A percentile compares a stretch with the other conserved stretches of the same genome.
Evolutionary conservation across 2,797 vertebrate species (phyloP).

Genomic region (Cephalopachus bancanus): DNA sequence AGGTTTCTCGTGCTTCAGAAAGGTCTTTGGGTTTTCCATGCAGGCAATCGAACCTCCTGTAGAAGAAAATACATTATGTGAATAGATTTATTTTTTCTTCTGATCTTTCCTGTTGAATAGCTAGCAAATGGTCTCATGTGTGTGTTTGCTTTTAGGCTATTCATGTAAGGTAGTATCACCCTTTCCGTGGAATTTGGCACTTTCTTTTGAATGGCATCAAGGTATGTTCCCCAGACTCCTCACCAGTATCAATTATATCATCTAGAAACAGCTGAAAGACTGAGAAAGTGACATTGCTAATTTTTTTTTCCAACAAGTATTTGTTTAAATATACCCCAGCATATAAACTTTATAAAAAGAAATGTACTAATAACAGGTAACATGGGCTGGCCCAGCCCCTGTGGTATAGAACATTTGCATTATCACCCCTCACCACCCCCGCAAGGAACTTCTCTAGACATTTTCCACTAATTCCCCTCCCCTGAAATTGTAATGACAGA

Average conservation of each 20-base stretch:
- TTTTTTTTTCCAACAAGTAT: not conserved
- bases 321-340: not conserved
- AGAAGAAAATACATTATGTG: slow-evolving; percentile 12
- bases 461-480: not conserved
- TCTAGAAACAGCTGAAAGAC: not conserved
- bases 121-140: not conserved
- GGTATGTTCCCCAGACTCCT: not conserved
- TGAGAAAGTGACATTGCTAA: not conserved
- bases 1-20: slow-evolving; percentile 52
- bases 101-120: not conserved
- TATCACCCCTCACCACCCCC: accelerated
- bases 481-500: not conserved
- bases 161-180: not conserved
- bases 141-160: not conserved
- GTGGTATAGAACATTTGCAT: not conserved
- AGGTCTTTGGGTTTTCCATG: not conserved
- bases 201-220: not conserved
- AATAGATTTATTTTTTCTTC: slow-evolving; percentile 47
- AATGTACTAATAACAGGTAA: not conserved
- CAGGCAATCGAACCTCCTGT: not conserved
- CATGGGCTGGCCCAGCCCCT: not conserved
- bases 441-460: not conserved
- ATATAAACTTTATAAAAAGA: not conserved
- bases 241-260: not conserved
- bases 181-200: not conserved